Conservation (phyloP, 2,797 vertebrate species). For the Gymnothorax reevesii region DNA sequence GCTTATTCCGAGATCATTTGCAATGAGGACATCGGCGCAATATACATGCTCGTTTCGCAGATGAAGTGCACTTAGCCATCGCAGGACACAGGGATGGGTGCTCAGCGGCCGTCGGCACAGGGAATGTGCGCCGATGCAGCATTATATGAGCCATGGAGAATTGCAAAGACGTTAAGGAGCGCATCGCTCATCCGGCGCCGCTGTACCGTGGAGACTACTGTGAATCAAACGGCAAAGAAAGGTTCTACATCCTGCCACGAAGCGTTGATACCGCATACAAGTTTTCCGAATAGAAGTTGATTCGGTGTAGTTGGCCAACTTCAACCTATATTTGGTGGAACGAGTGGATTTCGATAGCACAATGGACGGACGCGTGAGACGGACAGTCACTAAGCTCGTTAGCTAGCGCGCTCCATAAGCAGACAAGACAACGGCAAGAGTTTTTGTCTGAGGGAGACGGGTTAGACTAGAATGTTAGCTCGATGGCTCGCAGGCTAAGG, state of each 20-base stretch:
- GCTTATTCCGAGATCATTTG: too few relatives aligned
- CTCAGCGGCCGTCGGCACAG: not conserved
- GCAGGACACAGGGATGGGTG: too few relatives aligned
- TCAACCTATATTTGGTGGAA: not conserved
- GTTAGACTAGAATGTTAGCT: not conserved
- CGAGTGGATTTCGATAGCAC: not conserved
- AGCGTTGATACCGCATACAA: not conserved
- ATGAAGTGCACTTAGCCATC: not conserved
- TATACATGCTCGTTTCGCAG: not conserved
- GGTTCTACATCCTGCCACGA: not conserved
- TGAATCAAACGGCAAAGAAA: not conserved
- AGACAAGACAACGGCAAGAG: too few relatives aligned
- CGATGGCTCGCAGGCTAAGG: not conserved
- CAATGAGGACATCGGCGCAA: not conserved
- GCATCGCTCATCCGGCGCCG: not conserved
- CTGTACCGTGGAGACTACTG: not conserved
- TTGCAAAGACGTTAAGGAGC: not conserved
- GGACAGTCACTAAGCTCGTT: not conserved
- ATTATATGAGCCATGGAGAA: not conserved
- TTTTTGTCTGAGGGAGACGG: not conserved
- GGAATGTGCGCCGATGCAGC: not conserved
- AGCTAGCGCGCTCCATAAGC: not conserved
- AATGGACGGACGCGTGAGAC: not conserved
- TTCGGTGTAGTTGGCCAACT: not conserved
- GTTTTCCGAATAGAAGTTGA: not conserved